Base-by-base conservation (phyloP, 1,140 invertebrate species). In the Panagrolaimus sp. region DNA sequence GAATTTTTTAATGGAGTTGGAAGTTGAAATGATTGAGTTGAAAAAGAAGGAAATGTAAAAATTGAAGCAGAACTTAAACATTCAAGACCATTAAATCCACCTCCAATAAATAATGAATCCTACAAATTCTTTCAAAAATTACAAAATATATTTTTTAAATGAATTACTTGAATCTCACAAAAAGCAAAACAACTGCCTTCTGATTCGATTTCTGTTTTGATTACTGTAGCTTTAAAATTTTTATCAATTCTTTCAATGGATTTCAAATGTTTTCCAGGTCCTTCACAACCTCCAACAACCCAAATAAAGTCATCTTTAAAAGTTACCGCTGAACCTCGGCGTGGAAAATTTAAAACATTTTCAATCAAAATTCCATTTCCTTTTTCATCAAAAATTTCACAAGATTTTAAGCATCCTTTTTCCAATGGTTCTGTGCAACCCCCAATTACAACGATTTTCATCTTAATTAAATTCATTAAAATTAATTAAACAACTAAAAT, bases 1-100 rank as follows among this genome's bases (percentile, higher is more conserved):
- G 71, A 28, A 45, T 72, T 72, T 55, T 72, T 72, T n/a, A 72
- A 47, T 14, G 28, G 67, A 66, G 47, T 71, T 38, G 45, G 26
- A 21, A 72, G 67, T 9, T 46, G 43, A 9, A 24, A 14, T 4
- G 26, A 32, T 5, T 15, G 6, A 12, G 32, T 24, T 2, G 48
- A 14, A n/a, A 21, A 12, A 6, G 28, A 12, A 26, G 21, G 15
- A 38, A 38, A 38, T 9, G 26, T 52, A 8, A 71, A 24, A 24
- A 32, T 14, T 7, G 17, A 43, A n/a, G 47, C 67, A 17, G 24
- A 32, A 45, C 63, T 64, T 9, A 70, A 52, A 32, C 68, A 72
- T 28, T 66, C 71, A 10, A 17, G n/a, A 38, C 63, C 68, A 43
- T 72, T 71, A 48, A 46, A 72, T 5, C 71, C 71, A 38, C 71